Conservation (phyloP, 2,797 vertebrate genomes). For the Gallirallus australis region DNA sequence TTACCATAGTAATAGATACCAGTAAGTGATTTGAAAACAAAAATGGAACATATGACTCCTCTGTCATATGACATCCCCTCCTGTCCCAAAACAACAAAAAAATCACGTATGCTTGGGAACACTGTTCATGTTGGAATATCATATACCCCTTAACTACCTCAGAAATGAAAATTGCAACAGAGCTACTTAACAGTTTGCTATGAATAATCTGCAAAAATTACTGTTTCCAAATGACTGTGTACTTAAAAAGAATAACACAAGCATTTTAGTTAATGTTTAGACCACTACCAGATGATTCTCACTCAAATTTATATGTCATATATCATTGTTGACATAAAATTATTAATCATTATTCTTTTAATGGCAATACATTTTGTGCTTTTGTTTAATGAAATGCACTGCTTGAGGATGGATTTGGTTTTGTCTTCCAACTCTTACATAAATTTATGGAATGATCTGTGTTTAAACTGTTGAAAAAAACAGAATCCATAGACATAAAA, state of each 20-base stretch:
- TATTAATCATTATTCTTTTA: neutral
- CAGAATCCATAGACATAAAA: neutral
- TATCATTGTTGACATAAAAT: neutral
- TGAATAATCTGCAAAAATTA: neutral
- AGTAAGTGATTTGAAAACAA: neutral
- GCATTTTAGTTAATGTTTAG: neutral
- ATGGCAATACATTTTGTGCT: neutral
- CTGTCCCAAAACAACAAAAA: too few species aligned
- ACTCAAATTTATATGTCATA: neutral
- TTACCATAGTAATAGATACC: neutral
- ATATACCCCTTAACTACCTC: neutral
- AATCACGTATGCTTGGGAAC: neutral
- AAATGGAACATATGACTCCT: neutral
- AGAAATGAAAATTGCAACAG: neutral
- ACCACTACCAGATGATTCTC: neutral
- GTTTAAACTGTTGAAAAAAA: neutral
- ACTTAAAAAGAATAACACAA: neutral
- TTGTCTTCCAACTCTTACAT: neutral
- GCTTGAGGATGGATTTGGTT: neutral
- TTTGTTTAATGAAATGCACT: neutral
- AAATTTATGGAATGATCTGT: neutral
- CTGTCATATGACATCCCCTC: neutral
- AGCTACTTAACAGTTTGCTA: neutral
- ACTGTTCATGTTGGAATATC: neutral
- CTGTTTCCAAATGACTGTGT: neutral